Evolutionary conservation across 2,113 vertebrate genomes (phyloP), one percentile per base, ranked within the genome.

Genomic region (Phaetusa simplex): DNA sequence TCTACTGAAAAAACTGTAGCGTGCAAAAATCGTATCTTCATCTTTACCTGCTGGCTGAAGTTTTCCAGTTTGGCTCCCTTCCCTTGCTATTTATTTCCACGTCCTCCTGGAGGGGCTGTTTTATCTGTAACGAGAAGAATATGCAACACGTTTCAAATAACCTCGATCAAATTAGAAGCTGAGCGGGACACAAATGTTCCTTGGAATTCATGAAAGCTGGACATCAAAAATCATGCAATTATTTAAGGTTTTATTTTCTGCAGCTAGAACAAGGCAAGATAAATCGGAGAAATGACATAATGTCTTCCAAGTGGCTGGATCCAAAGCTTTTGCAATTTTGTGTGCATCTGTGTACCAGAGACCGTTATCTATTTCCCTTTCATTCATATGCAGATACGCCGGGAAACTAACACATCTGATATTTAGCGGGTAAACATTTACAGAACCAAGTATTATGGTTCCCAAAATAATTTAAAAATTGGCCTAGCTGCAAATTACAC

Each of bases 61-160:
- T 70, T 40, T 83, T 82, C 24, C 21, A 1, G 13, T 38, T 86
- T 36, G 13, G 23, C 36, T 96, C 26, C 77, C 22, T 86, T 88
- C 2, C 0, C 72, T 78, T 95, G 86, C 69, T 82, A 1, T 97
- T 92, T 79, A 38, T 86, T 80, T 69, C 81, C 38, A 30, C 0
- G 0, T 89, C 88, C 91, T 97, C 78, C 88, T 95, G 95, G 95
- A 88, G 93, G 83, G 83, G 81, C 86, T 95, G 34, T 94, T 96
- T 56, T 76, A 81, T 96, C 70, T 95, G 27, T 29, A 64, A 91
- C 82, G 71, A 21, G 34, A 74, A 90, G 86, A 52, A 42, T 18
- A 47, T 4, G 82, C 62, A 65, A 11, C 2, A 0, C 7, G 36
- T 87, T 93, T 87, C 81, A 72, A 84, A 82, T 69, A 84, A 78